Conservation (phyloP, 2,888 invertebrate genomes). For the Chalcis sispes region DNA sequence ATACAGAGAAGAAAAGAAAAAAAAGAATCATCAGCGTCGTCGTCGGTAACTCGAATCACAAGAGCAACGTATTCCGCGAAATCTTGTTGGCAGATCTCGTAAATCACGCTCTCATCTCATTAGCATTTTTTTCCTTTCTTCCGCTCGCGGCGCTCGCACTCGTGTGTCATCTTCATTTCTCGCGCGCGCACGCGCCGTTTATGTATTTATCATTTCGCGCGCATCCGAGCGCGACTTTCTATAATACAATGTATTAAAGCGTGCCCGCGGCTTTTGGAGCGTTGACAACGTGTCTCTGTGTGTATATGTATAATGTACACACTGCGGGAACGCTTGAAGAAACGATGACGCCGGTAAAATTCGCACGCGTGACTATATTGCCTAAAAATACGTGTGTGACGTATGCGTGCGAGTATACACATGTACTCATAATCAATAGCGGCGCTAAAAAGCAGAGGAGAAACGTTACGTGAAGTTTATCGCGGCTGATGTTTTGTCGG, state of each 20-base stretch:
- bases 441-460: neutral
- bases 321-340: constrained; percentile 1
- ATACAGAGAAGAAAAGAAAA: neutral
- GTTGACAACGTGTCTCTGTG: neutral
- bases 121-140: neutral
- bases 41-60: neutral
- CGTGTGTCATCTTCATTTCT: constrained; percentile 34
- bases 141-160: neutral
- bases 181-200: constrained; percentile 14
- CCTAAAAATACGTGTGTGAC: constrained; percentile 1
- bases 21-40: no score
- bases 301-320: neutral
- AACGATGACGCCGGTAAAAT: constrained; percentile 42
- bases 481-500: neutral
- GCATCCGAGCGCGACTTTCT: constrained; percentile 18
- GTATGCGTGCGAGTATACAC: neutral
- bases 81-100: constrained; percentile 9
- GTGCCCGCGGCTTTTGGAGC: neutral
- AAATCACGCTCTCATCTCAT: constrained; percentile 17
- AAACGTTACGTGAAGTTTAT: neutral
- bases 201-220: constrained; percentile 3
- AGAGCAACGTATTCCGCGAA: neutral
- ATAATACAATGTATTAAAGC: no score
- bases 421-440: no score
- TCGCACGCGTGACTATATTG: constrained; percentile 13